phyloP scores from a whole-genome alignment of 1,140 invertebrate genomes.

The Anastrepha ludens region DNA sequence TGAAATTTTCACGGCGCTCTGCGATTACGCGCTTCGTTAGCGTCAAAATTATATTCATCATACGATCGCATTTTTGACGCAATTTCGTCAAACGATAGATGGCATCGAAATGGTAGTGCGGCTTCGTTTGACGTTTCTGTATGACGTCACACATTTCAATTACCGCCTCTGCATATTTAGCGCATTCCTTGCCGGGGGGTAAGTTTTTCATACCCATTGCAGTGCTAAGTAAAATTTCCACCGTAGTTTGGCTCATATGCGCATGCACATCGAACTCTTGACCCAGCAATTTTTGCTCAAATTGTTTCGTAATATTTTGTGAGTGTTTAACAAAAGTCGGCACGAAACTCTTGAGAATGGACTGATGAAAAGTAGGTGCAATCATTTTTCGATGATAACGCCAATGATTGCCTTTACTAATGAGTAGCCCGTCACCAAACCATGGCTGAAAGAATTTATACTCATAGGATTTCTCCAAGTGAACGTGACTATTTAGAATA shows the following conservation, averaged over 20 bases:
- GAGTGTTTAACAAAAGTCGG: conserved; percentile 91
- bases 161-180: conserved; percentile 83
- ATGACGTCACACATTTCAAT: conserved; percentile 86
- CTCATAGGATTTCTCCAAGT: conserved; percentile 88
- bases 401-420: conserved; percentile 90
- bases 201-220: conserved; percentile 82
- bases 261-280: conserved; percentile 89
- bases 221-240: conserved; percentile 90
- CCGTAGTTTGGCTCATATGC: conserved; percentile 87
- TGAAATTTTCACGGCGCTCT: conserved; percentile 76
- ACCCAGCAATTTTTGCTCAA: conserved; percentile 78
- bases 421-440: conserved; percentile 91
- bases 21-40: conserved; percentile 80
- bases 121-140: conserved; percentile 80
- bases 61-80: conserved; percentile 77
- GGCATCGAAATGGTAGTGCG: conserved; percentile 78
- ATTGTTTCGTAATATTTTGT: conserved; percentile 80
- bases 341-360: conserved; percentile 92
- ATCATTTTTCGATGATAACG: conserved; percentile 89
- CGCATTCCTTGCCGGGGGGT: conserved; percentile 79
- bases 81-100: conserved; percentile 79
- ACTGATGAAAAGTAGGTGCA: conserved; percentile 94
- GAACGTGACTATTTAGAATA: conserved; percentile 81
- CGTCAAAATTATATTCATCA: conserved; percentile 80
- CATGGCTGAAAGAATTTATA: conserved; percentile 92